Evolutionary conservation across 2,797 vertebrate genomes (phyloP), one percentile per base, ranked within the genome.

Genomic region (Onychomys arenicola): DNA sequence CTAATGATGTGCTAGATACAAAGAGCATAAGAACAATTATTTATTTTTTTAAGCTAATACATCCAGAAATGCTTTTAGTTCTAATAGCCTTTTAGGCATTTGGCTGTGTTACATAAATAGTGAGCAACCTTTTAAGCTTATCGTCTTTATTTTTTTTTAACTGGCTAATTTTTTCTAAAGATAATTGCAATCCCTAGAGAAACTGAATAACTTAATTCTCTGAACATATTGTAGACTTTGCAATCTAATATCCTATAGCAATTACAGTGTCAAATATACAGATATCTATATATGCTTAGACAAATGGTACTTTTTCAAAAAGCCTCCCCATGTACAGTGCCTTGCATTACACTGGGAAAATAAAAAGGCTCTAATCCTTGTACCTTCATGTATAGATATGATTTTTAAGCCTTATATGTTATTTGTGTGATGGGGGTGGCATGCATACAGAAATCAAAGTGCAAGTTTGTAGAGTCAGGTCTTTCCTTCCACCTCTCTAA

Each of bases 1-100:
- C 93, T 98, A 96, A 98, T 98, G 98, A 98, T 95, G 94, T 37
- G 9, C 96, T 97, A 17, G 71, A 49, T 89, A 78, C 88, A 97
- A 96, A 94, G 77, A 83, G 49, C 93, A 52, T 46, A 96, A 85
- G 73, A 97, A 97, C 95, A 73, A 63, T 97, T 97, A 61, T 63
- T 97, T 95, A 82, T 97, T 97, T 97, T 76, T 87, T 87, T 97
- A 83, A 96, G 81, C 83, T 95, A 93, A 98, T 97, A 98, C 93
- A 97, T 88, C 27, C 93, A 80, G 71, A 76, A 87, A 46, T 65
- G 90, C 76, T 97, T 94, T 97, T 90, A 95, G 46, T 81, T 97
- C 65, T 80, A 90, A 80, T 96, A 96, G 95, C 81, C 90, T 97
- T 98, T 91, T 83, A 96, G 55, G 93, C 80, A 90, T 90, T 85